phyloP scores from a whole-genome alignment of 2,888 invertebrate genomes.

The Linnaemya vulpina region DNA sequence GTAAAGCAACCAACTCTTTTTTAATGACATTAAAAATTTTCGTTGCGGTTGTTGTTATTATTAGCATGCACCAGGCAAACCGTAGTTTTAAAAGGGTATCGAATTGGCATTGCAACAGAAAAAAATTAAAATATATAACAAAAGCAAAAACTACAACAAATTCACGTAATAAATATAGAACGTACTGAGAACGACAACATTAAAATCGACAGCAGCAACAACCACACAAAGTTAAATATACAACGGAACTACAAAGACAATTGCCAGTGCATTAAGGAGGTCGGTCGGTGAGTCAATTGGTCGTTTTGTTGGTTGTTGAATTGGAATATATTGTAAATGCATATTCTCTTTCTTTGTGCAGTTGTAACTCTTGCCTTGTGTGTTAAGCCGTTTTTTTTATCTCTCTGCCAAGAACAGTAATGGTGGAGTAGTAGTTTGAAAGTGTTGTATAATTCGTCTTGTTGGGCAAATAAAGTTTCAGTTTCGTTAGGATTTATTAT shows the following conservation, averaged over 20 bases:
- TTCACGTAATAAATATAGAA: constrained; percentile 36
- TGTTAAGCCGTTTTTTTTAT: constrained; percentile 20
- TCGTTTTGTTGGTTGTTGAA: constrained; percentile 13
- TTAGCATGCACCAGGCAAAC: constrained; percentile 46
- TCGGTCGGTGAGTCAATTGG: constrained; percentile 46
- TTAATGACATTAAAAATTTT: constrained; percentile 54
- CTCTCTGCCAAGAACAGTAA: constrained; percentile 17
- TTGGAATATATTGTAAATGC: constrained; percentile 6
- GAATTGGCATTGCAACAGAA: constrained; percentile 62
- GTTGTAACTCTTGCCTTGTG: constrained; percentile 21
- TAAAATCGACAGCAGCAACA: constrained; percentile 32
- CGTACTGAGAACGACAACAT: constrained; percentile 26
- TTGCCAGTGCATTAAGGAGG: constrained; percentile 45
- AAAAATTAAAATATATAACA: constrained; percentile 17
- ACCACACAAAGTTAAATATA: neutral
- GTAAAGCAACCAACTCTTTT: constrained; percentile 48
- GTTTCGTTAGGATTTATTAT: neutral
- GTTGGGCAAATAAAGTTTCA: constrained; percentile 19
- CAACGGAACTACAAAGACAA: constrained; percentile 20
- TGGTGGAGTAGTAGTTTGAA: constrained; percentile 31
- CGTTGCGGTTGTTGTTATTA: constrained; percentile 36
- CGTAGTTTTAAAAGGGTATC: constrained; percentile 45
- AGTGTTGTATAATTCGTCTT: constrained; percentile 59
- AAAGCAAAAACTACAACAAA: constrained; percentile 30
- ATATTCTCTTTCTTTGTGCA: constrained; percentile 1